phyloP scores from a whole-genome alignment of 2,888 invertebrate genomes.

The Agrotis ipsilon region DNA sequence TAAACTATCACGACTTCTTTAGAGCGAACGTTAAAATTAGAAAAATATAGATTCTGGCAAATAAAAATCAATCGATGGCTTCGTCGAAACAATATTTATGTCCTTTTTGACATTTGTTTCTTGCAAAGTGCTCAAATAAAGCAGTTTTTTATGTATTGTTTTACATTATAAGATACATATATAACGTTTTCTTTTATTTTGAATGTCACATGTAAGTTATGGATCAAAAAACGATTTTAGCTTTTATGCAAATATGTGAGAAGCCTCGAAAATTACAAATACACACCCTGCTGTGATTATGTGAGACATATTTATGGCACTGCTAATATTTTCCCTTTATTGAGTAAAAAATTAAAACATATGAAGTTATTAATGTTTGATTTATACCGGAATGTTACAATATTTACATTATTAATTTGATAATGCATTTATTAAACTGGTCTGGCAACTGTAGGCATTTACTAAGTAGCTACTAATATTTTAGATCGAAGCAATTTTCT shows the following conservation, averaged over 20 bases:
- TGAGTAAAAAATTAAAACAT: slow-evolving; percentile 54
- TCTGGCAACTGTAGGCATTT: slow-evolving; percentile 31
- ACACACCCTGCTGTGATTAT: slow-evolving; percentile 74
- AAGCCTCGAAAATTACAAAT: slow-evolving; percentile 74
- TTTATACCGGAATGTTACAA: slow-evolving; percentile 46
- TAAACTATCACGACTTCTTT: slow-evolving; percentile 45
- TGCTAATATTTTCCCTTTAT: slow-evolving; percentile 60
- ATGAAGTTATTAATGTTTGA: slow-evolving; percentile 51
- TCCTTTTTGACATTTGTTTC: slow-evolving; percentile 25
- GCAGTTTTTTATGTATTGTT: slow-evolving; percentile 43
- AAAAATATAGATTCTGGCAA: slow-evolving; percentile 23
- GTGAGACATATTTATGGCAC: slow-evolving; percentile 72
- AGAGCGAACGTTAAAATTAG: slow-evolving; percentile 50
- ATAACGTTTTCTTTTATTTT: slow-evolving; percentile 48
- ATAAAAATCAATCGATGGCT: slow-evolving; percentile 39
- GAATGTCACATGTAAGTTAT: slow-evolving; percentile 52
- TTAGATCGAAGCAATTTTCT: slow-evolving; percentile 41
- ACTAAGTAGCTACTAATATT: slow-evolving; percentile 32
- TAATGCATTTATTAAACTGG: slow-evolving; percentile 42
- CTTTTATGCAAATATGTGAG: slow-evolving; percentile 75
- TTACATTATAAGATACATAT: slow-evolving; percentile 36
- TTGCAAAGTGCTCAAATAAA: slow-evolving; percentile 38
- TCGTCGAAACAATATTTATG: slow-evolving; percentile 31
- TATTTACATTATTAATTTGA: slow-evolving; percentile 46
- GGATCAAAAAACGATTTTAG: slow-evolving; percentile 57